These are phyloP conservation scores for Sesamia inferens DNA, from an alignment of 2,888 invertebrate genomes.

Conservation along the genomic window DNA sequence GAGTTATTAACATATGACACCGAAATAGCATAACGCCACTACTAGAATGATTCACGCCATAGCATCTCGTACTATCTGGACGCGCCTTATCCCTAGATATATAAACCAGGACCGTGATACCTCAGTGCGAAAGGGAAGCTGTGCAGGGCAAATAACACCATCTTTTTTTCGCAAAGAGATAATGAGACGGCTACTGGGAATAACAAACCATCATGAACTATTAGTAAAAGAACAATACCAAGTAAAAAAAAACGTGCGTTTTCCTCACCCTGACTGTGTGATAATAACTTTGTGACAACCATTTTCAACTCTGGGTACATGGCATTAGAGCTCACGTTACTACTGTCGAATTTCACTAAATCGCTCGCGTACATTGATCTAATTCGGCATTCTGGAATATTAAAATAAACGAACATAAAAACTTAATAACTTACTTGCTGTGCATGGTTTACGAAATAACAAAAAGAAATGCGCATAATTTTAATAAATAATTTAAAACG, in stretches of 20 bases:
- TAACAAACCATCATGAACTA: neutral
- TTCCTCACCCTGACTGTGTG: conserved; percentile 83
- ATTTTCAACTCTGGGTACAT: conserved; percentile 86
- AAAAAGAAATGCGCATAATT: neutral
- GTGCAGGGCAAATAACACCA: neutral
- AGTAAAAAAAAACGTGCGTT: conserved; percentile 43
- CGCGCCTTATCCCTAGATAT: neutral
- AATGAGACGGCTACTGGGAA: neutral
- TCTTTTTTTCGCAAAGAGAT: neutral
- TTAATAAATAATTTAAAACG: too few relatives aligned
- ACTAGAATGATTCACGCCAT: neutral
- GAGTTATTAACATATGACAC: neutral
- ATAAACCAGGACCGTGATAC: neutral
- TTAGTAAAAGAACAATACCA: conserved; percentile 30
- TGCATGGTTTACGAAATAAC: conserved; percentile 27
- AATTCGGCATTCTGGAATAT: conserved; percentile 80
- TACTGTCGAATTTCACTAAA: conserved; percentile 70
- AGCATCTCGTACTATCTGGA: neutral
- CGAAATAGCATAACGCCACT: neutral
- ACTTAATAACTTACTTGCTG: conserved; percentile 57
- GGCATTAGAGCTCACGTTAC: conserved; percentile 69
- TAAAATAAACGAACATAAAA: conserved; percentile 64
- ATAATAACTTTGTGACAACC: conserved; percentile 86
- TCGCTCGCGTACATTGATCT: conserved; percentile 73
- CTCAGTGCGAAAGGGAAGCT: neutral